phyloP scores from a whole-genome alignment of 2,113 vertebrate genomes.

The Cacatua alba region DNA sequence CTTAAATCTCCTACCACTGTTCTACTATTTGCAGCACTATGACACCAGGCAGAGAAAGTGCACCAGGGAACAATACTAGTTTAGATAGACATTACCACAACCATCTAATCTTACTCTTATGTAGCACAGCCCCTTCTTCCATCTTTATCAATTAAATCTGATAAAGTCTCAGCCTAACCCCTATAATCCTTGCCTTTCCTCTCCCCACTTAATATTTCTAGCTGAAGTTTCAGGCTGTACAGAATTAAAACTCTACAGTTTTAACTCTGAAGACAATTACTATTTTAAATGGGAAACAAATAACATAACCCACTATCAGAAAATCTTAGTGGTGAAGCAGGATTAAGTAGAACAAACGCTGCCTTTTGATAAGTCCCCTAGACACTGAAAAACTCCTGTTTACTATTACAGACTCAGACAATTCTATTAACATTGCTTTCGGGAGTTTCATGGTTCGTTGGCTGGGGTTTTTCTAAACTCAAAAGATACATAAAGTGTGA shows the following conservation, averaged over 20 bases:
- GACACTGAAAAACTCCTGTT: neutral
- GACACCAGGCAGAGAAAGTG: neutral
- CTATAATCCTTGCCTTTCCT: neutral
- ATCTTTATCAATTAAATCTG: neutral
- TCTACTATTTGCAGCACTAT: neutral
- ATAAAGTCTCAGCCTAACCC: neutral
- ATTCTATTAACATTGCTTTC: neutral
- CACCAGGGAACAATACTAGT: neutral
- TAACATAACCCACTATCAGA: neutral
- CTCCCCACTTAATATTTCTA: neutral
- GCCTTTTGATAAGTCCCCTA: neutral
- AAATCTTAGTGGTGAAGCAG: neutral
- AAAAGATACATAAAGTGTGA: neutral
- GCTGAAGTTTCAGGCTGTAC: neutral
- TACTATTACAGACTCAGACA: neutral
- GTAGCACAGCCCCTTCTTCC: neutral
- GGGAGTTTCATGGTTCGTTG: neutral
- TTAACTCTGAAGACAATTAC: neutral
- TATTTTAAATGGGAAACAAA: neutral
- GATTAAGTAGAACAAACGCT: neutral
- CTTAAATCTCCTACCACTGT: neutral
- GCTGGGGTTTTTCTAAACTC: neutral
- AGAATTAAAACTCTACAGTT: neutral
- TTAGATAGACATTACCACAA: neutral
- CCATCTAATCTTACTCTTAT: neutral